Evolutionary conservation across 30 jellyfish, hydroid and myxozoan species (phyloP).

Genomic region (Haliclystus octoradiatus): DNA sequence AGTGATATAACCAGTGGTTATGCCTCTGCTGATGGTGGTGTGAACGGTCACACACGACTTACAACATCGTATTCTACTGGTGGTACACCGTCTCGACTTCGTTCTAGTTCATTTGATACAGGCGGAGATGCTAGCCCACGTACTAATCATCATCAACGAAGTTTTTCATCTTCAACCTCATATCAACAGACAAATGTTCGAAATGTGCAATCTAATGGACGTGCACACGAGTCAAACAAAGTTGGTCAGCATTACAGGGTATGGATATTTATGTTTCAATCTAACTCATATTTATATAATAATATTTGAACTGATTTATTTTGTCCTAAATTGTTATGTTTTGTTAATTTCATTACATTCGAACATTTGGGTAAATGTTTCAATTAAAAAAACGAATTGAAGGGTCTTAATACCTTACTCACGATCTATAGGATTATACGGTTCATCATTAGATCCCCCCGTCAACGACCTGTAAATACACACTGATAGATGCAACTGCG

Average conservation of each 20-base stretch:
- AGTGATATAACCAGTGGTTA: conserved; percentile 7
- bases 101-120: conserved; percentile 2
- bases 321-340: no score
- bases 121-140: background rate
- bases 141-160: background rate
- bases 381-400: no score
- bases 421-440: no score
- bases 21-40: conserved; percentile 15
- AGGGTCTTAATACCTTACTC: no score
- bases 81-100: conserved; percentile 11
- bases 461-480: no score
- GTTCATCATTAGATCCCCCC: no score
- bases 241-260: background rate
- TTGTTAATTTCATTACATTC: no score
- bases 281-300: no score
- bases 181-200: conserved; percentile 74
- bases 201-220: conserved; percentile 3
- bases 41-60: background rate
- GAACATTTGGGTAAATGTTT: no score
- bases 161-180: conserved; percentile 29
- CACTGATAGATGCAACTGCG: no score
- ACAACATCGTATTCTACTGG: background rate
- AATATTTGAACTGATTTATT: no score
- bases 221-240: background rate
- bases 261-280: no score